Evolutionary conservation across 1,140 invertebrate genomes (phyloP).

Genomic region (Caenorhabditis latens): DNA sequence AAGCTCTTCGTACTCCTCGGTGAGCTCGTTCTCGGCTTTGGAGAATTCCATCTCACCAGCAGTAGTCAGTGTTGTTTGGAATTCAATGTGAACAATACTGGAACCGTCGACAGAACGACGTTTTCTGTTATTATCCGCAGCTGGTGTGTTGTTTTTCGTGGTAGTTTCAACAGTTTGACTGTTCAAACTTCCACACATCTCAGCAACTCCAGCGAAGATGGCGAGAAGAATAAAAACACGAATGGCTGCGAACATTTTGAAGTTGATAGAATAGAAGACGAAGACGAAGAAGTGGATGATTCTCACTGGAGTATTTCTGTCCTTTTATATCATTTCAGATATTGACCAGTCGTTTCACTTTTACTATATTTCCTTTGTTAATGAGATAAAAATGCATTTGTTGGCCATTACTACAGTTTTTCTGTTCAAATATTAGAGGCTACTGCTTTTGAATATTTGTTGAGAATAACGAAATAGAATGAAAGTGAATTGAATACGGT

Average conservation of each 20-base stretch:
- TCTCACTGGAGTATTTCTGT: background rate
- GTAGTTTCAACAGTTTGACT: background rate
- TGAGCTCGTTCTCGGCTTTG: background rate
- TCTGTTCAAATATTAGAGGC: background rate
- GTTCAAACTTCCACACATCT: constrained; percentile 20
- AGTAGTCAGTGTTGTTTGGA: background rate
- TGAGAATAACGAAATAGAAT: too few relatives aligned
- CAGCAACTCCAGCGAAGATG: background rate
- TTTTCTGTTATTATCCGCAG: background rate
- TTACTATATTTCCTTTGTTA: background rate
- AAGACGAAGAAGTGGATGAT: background rate
- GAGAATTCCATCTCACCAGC: background rate
- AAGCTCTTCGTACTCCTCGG: background rate
- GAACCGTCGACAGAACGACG: background rate
- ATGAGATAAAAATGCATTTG: background rate
- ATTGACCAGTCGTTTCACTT: background rate
- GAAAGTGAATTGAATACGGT: too few relatives aligned
- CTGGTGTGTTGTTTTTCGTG: too few relatives aligned
- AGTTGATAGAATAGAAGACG: background rate
- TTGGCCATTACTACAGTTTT: background rate
- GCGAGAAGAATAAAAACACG: background rate
- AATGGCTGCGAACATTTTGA: background rate
- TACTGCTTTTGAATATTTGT: background rate
- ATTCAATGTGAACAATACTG: background rate
- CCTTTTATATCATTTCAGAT: background rate